Conservation (phyloP, 2,888 invertebrate genomes). For the Panzeria rudis region DNA sequence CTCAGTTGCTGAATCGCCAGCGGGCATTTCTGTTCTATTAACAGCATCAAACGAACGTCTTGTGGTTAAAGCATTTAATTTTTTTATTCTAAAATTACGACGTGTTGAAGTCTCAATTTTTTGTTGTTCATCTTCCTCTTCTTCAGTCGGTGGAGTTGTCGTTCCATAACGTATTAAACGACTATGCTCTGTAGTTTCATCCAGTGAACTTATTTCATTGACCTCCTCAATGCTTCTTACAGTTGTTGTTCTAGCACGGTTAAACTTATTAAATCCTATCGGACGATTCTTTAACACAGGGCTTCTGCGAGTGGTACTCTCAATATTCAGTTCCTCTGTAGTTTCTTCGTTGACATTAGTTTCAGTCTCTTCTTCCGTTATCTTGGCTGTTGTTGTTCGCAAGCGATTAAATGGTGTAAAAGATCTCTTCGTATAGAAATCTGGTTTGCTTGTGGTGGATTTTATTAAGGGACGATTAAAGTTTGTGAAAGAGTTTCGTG, state of each 20-base stretch:
- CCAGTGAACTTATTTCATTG: not conserved
- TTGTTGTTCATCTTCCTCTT: conserved; percentile 2
- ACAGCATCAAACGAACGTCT: not conserved
- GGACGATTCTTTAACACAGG: not conserved
- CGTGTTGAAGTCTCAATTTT: conserved; percentile 16
- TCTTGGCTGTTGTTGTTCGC: not conserved
- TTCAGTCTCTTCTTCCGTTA: not conserved
- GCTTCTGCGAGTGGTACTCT: conserved; percentile 11
- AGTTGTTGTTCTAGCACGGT: conserved; percentile 46
- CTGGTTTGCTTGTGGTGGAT: conserved; percentile 3
- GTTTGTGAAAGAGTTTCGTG: not conserved
- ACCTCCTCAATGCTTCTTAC: not conserved
- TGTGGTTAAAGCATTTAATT: not conserved
- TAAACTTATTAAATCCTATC: not conserved
- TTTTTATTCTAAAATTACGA: conserved; percentile 15
- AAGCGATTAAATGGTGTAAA: conserved; percentile 8
- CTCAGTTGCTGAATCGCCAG: not conserved
- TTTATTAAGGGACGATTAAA: conserved; percentile 30
- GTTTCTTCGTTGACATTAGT: not conserved
- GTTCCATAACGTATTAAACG: conserved; percentile 48
- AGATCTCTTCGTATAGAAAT: not conserved
- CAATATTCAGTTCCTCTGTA: not conserved
- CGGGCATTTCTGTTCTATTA: not conserved
- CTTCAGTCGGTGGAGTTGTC: conserved; percentile 10
- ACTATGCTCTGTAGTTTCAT: not conserved